Evolutionary conservation across 2,888 invertebrate genomes (phyloP), one percentile per base, ranked within the genome.

Genomic region (Timema cristinae): DNA sequence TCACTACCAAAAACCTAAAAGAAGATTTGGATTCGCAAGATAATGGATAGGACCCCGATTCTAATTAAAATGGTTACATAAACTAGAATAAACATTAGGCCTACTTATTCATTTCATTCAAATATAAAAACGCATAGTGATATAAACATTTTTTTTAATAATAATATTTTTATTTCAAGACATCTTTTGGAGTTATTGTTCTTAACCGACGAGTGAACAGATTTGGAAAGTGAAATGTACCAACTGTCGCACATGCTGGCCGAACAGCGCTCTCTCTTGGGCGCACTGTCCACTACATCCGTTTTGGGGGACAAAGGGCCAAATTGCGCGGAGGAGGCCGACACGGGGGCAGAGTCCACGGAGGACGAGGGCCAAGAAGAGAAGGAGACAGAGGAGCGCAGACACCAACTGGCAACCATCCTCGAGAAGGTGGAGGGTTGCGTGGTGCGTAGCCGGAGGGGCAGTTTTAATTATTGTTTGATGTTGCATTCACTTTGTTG

Each of bases 211-310:
- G 15, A 11, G 59, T 16, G 15, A 68, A 69, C 77, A 91, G 91
- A 97, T 86, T 85, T 98, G 79, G 98, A 98, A 84, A 94, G 95
- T 75, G 98, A 98, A 84, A 98, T 98, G 97, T 97, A 97, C 83
- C 97, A 98, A 81, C 84, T 98, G 71, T 97, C 96, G 51, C 96
- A 97, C 81, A 87, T 97, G 80, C 84, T 98, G 50, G 93, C 95
- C 70, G 97, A 98, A 79, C 97, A 98, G 83, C 90, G 95, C 77
- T 90, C 91, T 68, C 86, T 97, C 72, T 86, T 98, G 73, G 89
- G 88, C 67, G 88, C 90, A 16, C 84, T 95, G 77, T 88, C 91
- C 67, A 90, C 91, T 76, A 90, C 90, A 68, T 89, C 91, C 67
- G 83, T 90, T 77, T 81, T 89, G 73, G 87, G 83, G 72, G 82